phyloP scores from a whole-genome alignment of 2,888 invertebrate species.

The Lagria hirta region DNA sequence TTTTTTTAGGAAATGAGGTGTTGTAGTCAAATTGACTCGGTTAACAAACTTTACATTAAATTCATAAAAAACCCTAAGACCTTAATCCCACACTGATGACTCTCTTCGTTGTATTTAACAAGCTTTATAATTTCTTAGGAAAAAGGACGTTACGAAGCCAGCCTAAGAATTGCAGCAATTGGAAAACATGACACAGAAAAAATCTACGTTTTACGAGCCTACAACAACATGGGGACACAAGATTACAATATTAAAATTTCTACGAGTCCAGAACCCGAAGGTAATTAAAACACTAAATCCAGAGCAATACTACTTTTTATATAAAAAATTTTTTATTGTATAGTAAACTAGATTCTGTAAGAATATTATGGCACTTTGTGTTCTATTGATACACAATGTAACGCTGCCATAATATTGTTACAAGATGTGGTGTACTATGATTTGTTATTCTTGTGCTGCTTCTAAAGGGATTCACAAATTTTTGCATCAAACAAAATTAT shows the following conservation, averaged over 20 bases:
- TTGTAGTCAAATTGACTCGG: too few species aligned
- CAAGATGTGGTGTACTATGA: conserved; percentile 2
- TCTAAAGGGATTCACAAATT: conserved; percentile 40
- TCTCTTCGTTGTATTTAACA: too few species aligned
- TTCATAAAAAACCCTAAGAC: too few species aligned
- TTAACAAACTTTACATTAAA: too few species aligned
- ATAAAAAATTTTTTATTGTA: neutral
- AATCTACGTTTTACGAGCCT: conserved; percentile 66
- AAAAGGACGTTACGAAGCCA: conserved; percentile 67
- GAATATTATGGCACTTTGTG: too few species aligned
- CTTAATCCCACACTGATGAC: neutral
- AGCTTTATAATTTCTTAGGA: too few species aligned
- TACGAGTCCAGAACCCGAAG: conserved; percentile 62
- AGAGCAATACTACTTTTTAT: conserved; percentile 31
- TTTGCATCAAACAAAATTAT: conserved; percentile 38
- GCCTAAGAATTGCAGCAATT: conserved; percentile 66
- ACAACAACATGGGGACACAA: conserved; percentile 67
- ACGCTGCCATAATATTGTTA: neutral
- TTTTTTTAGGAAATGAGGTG: too few species aligned
- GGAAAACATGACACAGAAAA: conserved; percentile 76
- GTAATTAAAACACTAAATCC: conserved; percentile 41
- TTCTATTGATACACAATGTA: too few species aligned
- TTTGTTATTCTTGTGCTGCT: conserved; percentile 31
- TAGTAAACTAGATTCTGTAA: conserved; percentile 3
- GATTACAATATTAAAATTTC: conserved; percentile 70